Base-by-base conservation (phyloP, 2,797 vertebrate genomes). In the Parotocinclus haroldoi region DNA sequence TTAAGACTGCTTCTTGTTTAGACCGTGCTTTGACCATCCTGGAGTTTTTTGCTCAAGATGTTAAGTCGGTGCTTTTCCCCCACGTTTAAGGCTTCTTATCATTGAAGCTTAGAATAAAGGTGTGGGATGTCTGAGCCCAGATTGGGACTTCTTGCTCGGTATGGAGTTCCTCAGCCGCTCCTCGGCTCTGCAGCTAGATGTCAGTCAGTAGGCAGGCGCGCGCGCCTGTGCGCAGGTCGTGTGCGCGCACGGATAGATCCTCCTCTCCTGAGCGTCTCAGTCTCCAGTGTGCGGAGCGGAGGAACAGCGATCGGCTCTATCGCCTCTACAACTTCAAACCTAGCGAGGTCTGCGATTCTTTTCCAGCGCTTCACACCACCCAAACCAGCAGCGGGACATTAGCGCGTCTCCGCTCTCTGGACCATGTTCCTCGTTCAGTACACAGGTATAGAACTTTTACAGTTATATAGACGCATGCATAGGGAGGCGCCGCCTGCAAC, bases 341-440 rank as follows among this genome's bases (percentile, higher is more conserved):
- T 42, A 42, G 8, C 10, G 40, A 42, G 45, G 12, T 48, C 10
- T 12, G 61, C 38, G 61, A 63, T 53, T 27, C 39, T 9, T 18
- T 42, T 27, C 10, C 60, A 18, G 61, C 48, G 42, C 38, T 82
- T 78, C 63, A 12, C 36, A 65, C 63, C 74, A 71, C 63, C 75
- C 68, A 75, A 73, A 56, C 68, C 71, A 51, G 6, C 54, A 63
- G 80, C 83, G 51, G 86, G 75, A 80, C 82, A 80, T 84, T 50
- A 60, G 82, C 74, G 75, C 11, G 78, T 67, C 72, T 75, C 80
- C 52, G 39, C 66, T 63, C 66, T 81, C 66, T 81, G 87, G 84
- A 92, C 87, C 80, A 92, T 98, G 95, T 96, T 98, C 87, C 91
- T 98, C 14, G 75, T 96, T 87, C 95, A 94, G 82, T 94, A 93